These are phyloP conservation scores for Clarias platycephalus DNA, from an alignment of 2,797 vertebrate genomes.

Conservation along the genomic window DNA sequence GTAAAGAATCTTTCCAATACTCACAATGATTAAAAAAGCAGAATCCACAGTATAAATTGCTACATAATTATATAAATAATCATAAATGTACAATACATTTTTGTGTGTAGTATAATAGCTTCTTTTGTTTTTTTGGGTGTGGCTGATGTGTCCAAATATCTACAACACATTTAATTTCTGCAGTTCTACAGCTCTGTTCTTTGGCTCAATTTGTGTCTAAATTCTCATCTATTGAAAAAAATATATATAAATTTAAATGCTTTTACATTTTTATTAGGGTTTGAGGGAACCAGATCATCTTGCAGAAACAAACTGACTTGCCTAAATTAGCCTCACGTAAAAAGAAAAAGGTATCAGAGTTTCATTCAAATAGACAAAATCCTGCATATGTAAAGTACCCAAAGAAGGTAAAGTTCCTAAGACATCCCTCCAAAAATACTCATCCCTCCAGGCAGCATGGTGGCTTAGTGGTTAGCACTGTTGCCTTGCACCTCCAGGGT, in stretches of 20 bases:
- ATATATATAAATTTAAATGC: too few relatives aligned
- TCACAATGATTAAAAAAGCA: background rate
- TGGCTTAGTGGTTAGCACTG: too few relatives aligned
- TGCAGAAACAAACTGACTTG: background rate
- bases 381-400: background rate
- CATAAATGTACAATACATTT: background rate
- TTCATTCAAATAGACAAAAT: background rate
- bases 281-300: background rate
- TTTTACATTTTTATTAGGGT: background rate
- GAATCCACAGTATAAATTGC: background rate
- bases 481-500: too few relatives aligned
- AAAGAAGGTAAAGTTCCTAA: background rate
- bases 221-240: background rate
- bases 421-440: background rate
- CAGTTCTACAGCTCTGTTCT: background rate
- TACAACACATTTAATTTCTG: background rate
- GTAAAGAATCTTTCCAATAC: background rate
- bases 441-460: too few relatives aligned
- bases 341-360: background rate
- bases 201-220: too few relatives aligned
- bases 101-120: background rate
- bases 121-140: background rate
- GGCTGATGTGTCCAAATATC: background rate
- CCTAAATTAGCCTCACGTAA: background rate
- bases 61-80: background rate